Evolutionary conservation across 2,113 vertebrate species (phyloP), one percentile per base, ranked within the genome.

Genomic region (Scalopus aquaticus): DNA sequence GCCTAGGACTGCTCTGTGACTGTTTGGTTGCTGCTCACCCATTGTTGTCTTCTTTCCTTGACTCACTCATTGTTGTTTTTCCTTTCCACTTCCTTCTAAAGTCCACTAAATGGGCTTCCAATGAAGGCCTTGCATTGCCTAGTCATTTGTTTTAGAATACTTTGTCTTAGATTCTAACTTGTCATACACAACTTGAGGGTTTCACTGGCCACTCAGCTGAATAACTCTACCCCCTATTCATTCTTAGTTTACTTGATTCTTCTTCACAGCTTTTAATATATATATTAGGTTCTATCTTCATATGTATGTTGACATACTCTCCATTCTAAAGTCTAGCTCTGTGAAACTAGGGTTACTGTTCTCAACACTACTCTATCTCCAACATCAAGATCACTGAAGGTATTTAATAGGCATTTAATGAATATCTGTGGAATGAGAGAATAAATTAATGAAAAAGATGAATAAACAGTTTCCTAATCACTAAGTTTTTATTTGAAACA

Each of bases 391-490:
- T 2, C 42, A 5, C 86, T 15, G 2, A 65, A 44, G 19, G 2
- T 28, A 64, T 20, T 77, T 76, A 93, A 37, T 56, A 87, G 49
- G 20, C 24, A 35, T 35, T 67, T 77, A 51, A 81, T 37, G 72
- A 91, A 44, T 93, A 81, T 93, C 76, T 93, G 12, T 85, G 15
- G 2, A 46, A 58, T 60, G 5, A 76, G 82, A 84, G 2, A 95
- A 70, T 46, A 44, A 81, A 72, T 78, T 39, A 86, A 42, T 62
- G 3, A 72, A 74, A 83, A 76, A 83, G 20, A 35, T 30, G 13
- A 84, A 83, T 64, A 58, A 88, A 60, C 30, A 58, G 17, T 44
- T 91, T 97, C 15, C 10, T 72, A 77, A 13, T 37, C 28, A 80
- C 1, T 26, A 2, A 20, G 1, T 20, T 93, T 83, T 88, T 69